These are phyloP conservation scores for Neofelis nebulosa DNA, from an alignment of 2,113 vertebrate species.

Conservation along the genomic window DNA sequence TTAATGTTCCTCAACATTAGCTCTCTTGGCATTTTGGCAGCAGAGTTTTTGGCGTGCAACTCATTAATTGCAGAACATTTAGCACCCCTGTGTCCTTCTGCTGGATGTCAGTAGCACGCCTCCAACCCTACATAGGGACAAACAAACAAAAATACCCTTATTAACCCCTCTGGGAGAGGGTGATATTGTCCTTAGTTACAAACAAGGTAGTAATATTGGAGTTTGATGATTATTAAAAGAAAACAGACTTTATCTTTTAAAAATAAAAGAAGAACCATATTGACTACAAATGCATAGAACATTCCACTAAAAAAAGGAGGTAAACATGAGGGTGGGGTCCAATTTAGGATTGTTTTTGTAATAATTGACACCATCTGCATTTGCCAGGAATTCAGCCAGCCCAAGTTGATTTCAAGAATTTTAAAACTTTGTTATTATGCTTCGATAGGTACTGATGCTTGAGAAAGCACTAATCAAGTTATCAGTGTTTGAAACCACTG, in stretches of 20 bases:
- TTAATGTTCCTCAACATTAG: neutral
- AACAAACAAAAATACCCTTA: neutral
- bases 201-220: neutral
- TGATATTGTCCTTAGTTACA: neutral
- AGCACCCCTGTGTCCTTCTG: neutral
- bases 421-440: neutral
- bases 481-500: neutral
- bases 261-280: neutral
- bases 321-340: neutral
- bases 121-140: neutral
- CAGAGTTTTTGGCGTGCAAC: accelerated
- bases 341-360: neutral
- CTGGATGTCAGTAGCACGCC: neutral
- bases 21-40: neutral
- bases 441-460: neutral
- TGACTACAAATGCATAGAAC: neutral
- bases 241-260: neutral
- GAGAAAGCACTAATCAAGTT: neutral
- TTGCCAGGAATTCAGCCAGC: neutral
- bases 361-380: neutral
- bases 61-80: neutral
- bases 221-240: neutral
- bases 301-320: neutral
- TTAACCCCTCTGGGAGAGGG: neutral
- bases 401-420: neutral